These are phyloP conservation scores for Aspidiotus rigidus DNA, from an alignment of 2,888 invertebrate genomes.

Conservation along the genomic window DNA sequence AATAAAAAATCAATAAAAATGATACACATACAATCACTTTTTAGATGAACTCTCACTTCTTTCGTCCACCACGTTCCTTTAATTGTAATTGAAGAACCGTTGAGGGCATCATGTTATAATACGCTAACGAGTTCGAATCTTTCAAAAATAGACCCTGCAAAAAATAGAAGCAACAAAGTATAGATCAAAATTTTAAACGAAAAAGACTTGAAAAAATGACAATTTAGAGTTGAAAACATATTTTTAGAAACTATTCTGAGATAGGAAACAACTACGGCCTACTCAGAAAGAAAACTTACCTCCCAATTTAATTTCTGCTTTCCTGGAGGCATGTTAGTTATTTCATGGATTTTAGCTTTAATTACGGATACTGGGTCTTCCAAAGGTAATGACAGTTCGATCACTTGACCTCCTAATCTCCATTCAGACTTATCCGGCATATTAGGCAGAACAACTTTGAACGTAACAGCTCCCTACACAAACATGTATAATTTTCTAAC, in stretches of 20 bases:
- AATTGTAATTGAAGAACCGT: slow-evolving; percentile 78
- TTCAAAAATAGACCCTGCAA: slow-evolving; percentile 94
- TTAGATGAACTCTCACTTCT: slow-evolving; percentile 58
- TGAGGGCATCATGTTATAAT: slow-evolving; percentile 84
- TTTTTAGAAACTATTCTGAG: no score
- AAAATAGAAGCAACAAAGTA: slow-evolving; percentile 34
- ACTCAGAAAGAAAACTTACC: slow-evolving; percentile 46
- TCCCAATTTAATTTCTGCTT: slow-evolving; percentile 95
- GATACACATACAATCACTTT: no score
- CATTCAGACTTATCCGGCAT: slow-evolving; percentile 86
- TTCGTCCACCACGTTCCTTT: slow-evolving; percentile 95
- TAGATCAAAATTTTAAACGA: no score
- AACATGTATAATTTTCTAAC: not conserved
- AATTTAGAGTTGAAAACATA: not conserved
- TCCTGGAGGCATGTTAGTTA: slow-evolving; percentile 86
- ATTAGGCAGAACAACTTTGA: slow-evolving; percentile 73
- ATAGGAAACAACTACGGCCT: not conserved
- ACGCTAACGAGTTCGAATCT: slow-evolving; percentile 87
- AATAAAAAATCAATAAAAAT: no score
- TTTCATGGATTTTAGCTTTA: slow-evolving; percentile 76
- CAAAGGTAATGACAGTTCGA: slow-evolving; percentile 67
- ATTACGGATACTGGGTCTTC: slow-evolving; percentile 72
- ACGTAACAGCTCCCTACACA: slow-evolving; percentile 60
- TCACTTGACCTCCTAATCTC: slow-evolving; percentile 83
- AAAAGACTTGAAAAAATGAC: not conserved